phyloP scores from a whole-genome alignment of 2,888 invertebrate genomes.

The Callosobruchus maculatus region DNA sequence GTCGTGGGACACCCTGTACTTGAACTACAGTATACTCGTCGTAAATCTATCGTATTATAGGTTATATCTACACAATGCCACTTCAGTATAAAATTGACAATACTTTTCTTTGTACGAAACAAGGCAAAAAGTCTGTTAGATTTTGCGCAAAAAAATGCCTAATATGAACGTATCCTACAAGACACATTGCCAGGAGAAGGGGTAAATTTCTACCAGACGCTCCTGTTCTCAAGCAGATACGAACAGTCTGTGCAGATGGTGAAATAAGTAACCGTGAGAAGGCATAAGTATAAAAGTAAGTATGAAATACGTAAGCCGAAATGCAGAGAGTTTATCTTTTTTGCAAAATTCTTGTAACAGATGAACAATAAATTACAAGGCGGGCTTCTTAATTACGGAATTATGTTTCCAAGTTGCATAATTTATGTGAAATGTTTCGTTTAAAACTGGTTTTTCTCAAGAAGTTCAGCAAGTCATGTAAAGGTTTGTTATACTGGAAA shows the following conservation, averaged over 20 bases:
- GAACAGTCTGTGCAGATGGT: not conserved
- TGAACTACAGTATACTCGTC: too few relatives aligned
- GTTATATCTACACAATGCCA: too few relatives aligned
- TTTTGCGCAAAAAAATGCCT: too few relatives aligned
- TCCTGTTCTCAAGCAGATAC: not conserved
- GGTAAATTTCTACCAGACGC: not conserved
- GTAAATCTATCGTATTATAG: too few relatives aligned
- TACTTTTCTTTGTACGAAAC: too few relatives aligned
- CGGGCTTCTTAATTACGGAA: slow-evolving; percentile 49
- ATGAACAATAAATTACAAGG: slow-evolving; percentile 47
- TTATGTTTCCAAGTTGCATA: slow-evolving; percentile 39
- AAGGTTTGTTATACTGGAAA: not conserved
- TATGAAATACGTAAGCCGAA: not conserved
- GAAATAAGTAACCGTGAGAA: not conserved
- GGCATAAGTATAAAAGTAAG: not conserved
- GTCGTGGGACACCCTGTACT: too few relatives aligned
- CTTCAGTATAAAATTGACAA: too few relatives aligned
- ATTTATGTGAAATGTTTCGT: not conserved
- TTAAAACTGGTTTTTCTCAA: not conserved
- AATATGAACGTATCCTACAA: too few relatives aligned
- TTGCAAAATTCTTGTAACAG: slow-evolving; percentile 38
- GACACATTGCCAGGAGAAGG: too few relatives aligned
- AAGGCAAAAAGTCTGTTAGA: too few relatives aligned
- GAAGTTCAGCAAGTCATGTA: not conserved
- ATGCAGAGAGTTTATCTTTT: slow-evolving; percentile 22